phyloP scores from a whole-genome alignment of 23 tunicate genomes.

The Halocynthia roretzi region DNA sequence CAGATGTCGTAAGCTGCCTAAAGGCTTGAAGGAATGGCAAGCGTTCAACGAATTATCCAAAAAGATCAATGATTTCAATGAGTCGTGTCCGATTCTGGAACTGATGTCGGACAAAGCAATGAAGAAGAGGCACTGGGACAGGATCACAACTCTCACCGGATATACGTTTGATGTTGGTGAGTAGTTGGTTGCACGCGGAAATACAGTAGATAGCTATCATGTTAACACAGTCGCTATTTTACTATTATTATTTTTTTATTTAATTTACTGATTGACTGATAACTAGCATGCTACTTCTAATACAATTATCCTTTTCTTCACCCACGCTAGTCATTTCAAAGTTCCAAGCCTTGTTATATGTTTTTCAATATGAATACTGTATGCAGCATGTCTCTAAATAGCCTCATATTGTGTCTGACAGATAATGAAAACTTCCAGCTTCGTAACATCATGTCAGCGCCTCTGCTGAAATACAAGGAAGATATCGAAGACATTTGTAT shows the following conservation, averaged over 20 bases:
- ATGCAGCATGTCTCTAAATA: no score
- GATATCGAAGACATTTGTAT: slow-evolving; percentile 99
- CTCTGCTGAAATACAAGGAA: slow-evolving; percentile 87
- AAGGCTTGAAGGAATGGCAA: slow-evolving; percentile 95
- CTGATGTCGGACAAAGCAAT: slow-evolving; percentile 94
- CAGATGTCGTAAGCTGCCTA: slow-evolving; percentile 98
- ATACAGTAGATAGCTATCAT: background rate
- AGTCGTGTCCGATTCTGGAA: slow-evolving; percentile 92
- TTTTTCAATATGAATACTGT: no score
- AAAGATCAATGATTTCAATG: slow-evolving; percentile 98
- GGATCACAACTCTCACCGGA: slow-evolving; percentile 72
- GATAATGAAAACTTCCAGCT: slow-evolving; percentile 92
- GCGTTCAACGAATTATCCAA: slow-evolving; percentile 81
- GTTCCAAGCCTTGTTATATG: no score
- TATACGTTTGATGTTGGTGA: slow-evolving; percentile 82
- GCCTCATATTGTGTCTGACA: background rate
- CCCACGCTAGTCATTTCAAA: no score
- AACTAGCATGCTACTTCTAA: no score
- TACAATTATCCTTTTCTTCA: no score
- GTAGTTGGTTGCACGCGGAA: background rate
- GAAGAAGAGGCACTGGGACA: slow-evolving; percentile 95
- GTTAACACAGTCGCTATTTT: background rate
- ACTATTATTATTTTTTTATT: background rate
- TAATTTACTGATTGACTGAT: background rate
- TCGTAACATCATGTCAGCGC: slow-evolving; percentile 97